Conservation (phyloP, 1,140 invertebrate genomes). For the Probaryconus sp. region DNA sequence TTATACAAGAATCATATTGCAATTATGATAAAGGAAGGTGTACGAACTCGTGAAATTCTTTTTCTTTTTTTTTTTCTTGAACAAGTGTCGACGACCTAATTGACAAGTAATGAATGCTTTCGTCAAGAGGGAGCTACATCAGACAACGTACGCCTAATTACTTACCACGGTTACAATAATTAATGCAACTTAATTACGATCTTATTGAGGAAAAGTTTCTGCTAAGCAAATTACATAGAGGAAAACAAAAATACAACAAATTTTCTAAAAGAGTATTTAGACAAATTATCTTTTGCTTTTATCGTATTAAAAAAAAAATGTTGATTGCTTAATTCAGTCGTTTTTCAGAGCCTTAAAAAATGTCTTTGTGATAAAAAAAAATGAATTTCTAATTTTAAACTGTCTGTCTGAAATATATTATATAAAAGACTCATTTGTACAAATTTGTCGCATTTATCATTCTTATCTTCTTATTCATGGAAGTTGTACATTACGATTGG, state of each 20-base stretch:
- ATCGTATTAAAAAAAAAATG: too few relatives aligned
- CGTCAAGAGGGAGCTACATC: background rate
- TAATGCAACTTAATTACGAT: too few relatives aligned
- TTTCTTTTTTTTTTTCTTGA: slow-evolving; percentile 9
- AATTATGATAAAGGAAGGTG: slow-evolving; percentile 18
- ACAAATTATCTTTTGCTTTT: too few relatives aligned
- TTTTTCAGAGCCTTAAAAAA: too few relatives aligned
- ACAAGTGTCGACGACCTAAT: slow-evolving; percentile 4
- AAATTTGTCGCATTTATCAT: slow-evolving; percentile 22
- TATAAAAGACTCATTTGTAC: slow-evolving; percentile 6
- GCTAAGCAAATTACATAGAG: too few relatives aligned
- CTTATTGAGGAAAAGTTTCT: too few relatives aligned
- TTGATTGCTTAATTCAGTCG: too few relatives aligned
- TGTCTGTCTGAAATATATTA: background rate
- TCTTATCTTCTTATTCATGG: slow-evolving; percentile 23
- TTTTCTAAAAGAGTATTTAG: too few relatives aligned
- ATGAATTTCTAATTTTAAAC: too few relatives aligned
- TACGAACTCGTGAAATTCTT: slow-evolving; percentile 12
- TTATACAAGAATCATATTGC: slow-evolving; percentile 1
- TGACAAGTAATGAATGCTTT: slow-evolving; percentile 19
- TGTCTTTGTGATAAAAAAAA: too few relatives aligned
- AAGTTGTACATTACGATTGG: slow-evolving; percentile 16
- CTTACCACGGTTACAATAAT: slow-evolving; percentile 17
- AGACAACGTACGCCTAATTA: slow-evolving; percentile 3
- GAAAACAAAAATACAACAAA: too few relatives aligned